Percentiles rank a stretch among this genome's conserved stretches.
Conservation (phyloP, 2,113 vertebrate species). For the Trematomus loennbergii region DNA sequence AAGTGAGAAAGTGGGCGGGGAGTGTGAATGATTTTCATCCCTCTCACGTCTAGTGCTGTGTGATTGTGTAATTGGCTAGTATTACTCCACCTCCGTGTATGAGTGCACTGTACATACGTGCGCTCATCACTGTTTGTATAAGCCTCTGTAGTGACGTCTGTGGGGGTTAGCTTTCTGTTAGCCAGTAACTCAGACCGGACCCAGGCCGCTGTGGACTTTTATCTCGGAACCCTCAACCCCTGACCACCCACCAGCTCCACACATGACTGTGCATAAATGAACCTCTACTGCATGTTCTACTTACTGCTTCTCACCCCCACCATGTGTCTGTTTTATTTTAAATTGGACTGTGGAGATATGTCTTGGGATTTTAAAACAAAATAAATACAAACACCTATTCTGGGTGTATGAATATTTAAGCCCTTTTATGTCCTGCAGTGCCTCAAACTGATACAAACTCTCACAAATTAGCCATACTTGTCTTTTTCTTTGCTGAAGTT, state of each 20-base stretch:
- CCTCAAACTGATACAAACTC: slow-evolving; percentile 42
- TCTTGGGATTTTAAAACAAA: slow-evolving; percentile 29
- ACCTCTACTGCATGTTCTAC: slow-evolving; percentile 10
- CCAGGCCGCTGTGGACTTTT: slow-evolving; percentile 68
- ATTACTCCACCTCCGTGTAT: slow-evolving; percentile 50
- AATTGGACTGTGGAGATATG: slow-evolving; percentile 3
- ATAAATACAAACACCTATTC: slow-evolving; percentile 39
- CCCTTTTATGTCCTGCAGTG: slow-evolving; percentile 26
- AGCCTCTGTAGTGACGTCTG: slow-evolving; percentile 67
- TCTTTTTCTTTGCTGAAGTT: slow-evolving; percentile 2
- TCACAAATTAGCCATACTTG: slow-evolving; percentile 22
- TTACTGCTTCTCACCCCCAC: not conserved
- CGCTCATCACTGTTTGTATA: slow-evolving; percentile 68
- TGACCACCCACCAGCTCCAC: slow-evolving; percentile 35
- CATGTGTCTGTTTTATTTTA: slow-evolving; percentile 23
- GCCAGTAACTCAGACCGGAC: slow-evolving; percentile 67
- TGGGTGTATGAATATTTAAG: slow-evolving; percentile 49
- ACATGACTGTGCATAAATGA: slow-evolving; percentile 71
- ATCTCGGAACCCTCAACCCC: slow-evolving; percentile 58
- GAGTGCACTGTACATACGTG: slow-evolving; percentile 52
- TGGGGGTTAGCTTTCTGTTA: slow-evolving; percentile 61
- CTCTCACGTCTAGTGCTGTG: slow-evolving; percentile 58
- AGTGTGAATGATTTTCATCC: slow-evolving; percentile 61
- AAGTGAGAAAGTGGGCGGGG: slow-evolving; percentile 37
- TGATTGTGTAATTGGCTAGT: slow-evolving; percentile 71